Base-by-base conservation (phyloP, 1,140 invertebrate genomes). In the Tribolium castaneum region DNA sequence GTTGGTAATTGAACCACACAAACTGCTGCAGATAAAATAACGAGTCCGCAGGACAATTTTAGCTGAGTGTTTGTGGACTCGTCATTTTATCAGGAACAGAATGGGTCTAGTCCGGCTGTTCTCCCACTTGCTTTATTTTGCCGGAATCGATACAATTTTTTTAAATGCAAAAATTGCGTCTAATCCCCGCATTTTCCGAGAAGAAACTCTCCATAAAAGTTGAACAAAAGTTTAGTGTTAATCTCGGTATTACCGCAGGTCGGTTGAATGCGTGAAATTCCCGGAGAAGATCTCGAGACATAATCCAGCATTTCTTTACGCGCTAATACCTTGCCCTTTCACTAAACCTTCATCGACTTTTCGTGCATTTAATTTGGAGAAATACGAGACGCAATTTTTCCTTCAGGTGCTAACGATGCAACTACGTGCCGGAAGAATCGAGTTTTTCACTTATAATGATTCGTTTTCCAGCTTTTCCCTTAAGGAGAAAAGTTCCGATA, bases 191-290 rank as follows among this genome's bases (percentile, higher is more conserved):
- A 30, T 30, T 30, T 30, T 30, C 3, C 25, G 4, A 30, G 25
- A 62, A 62, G 56, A 56, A 56, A 56, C 56, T 13, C 56, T 62
- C 25, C 12, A 66, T 35, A 13, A 66, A 66, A 66, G 25, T 66
- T 66, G 59, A 35, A 66, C 59, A 66, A 66, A 66, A 66, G 59
- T 66, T 66, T 66, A 35, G 22, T 66, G 59, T 66, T 66, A 66
- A 66, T 66, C 59, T 66, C n/a, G 59, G 59, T 66, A 66, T 66
- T 66, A 66, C 59, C 30, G 12, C 59, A 66, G 34, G 59, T 66
- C 59, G 59, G 59, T 66, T 66, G 59, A 66, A 66, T 66, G 59
- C 59, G 59, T 66, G 59, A 66, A 66, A 66, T 66, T 66, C 59
- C 6, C 54, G 9, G 30, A 66, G 59, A 66, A 35, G 59, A 66